Evolutionary conservation across 2,113 vertebrate genomes (phyloP).

Genomic region (Bambusicola thoracicus): DNA sequence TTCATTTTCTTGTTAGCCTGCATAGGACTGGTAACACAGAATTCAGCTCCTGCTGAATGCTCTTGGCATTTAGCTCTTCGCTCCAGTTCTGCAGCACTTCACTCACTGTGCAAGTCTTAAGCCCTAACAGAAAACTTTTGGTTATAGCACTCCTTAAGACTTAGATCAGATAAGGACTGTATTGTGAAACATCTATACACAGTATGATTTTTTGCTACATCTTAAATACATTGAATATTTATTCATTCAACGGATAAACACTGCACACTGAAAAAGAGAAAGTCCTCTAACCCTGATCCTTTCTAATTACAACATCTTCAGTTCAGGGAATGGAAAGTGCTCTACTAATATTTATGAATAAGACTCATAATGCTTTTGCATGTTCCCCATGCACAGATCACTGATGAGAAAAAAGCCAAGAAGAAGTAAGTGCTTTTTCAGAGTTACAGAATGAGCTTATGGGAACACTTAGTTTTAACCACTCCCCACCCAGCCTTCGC

Average conservation of each 20-base stretch:
- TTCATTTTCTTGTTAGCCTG: not conserved
- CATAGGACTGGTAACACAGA: not conserved
- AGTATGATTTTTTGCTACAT: not conserved
- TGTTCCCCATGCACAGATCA: not conserved
- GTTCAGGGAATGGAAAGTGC: not conserved
- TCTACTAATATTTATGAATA: not conserved
- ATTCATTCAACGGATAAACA: rapidly evolving
- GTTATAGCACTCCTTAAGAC: not conserved
- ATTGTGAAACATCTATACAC: not conserved
- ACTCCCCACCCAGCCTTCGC: not conserved
- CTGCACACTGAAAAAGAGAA: not conserved
- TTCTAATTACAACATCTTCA: not conserved
- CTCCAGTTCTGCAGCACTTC: not conserved
- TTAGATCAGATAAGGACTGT: not conserved
- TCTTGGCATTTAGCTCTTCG: not conserved
- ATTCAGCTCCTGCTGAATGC: not conserved
- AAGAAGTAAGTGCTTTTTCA: slow-evolving; percentile 22
- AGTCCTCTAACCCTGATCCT: not conserved
- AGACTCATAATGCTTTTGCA: not conserved
- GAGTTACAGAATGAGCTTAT: not conserved
- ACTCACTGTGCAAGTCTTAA: not conserved
- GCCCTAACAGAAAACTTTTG: rapidly evolving
- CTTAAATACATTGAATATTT: not conserved
- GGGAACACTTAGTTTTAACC: not conserved
- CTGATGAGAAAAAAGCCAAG: not conserved